These are phyloP conservation scores for Orchestes rusci DNA, from an alignment of 2,888 invertebrate species.

Conservation along the genomic window DNA sequence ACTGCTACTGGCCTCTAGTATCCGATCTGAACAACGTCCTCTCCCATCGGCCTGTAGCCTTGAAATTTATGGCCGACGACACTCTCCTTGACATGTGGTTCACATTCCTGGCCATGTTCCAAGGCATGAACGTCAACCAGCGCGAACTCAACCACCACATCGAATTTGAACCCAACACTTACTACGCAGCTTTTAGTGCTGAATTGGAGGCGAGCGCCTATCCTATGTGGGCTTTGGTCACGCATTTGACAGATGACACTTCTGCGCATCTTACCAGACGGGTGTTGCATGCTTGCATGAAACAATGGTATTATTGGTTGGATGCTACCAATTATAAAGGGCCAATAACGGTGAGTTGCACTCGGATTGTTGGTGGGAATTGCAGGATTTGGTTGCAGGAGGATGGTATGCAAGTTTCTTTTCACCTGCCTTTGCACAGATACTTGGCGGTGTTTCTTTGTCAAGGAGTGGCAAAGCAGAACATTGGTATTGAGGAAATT, in stretches of 20 bases:
- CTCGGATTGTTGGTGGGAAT: no score
- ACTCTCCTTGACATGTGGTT: conserved; percentile 94
- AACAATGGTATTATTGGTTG: conserved; percentile 81
- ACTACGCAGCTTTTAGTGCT: conserved; percentile 96
- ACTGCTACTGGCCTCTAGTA: conserved; percentile 97
- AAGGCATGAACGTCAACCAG: conserved; percentile 97
- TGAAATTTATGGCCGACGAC: conserved; percentile 82
- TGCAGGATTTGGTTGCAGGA: conserved; percentile 47
- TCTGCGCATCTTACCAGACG: conserved; percentile 69
- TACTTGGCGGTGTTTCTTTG: conserved; percentile 83
- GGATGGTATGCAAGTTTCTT: conserved; percentile 82
- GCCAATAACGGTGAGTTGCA: conserved; percentile 60
- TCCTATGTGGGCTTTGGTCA: conserved; percentile 95
- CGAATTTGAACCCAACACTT: conserved; percentile 94
- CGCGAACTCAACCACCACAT: conserved; percentile 86
- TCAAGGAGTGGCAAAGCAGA: conserved; percentile 76
- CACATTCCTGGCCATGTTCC: conserved; percentile 86
- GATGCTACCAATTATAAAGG: conserved; percentile 70
- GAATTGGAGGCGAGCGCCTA: conserved; percentile 95
- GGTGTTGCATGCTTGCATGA: conserved; percentile 68
- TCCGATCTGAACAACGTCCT: conserved; percentile 95
- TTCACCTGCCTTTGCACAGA: conserved; percentile 94
- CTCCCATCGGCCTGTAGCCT: conserved; percentile 85
- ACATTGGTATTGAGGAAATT: conserved; percentile 67
- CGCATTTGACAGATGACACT: conserved; percentile 70